Percentiles rank a stretch among this genome's conserved stretches.
Evolutionary conservation across 2,888 invertebrate species (phyloP).

Genomic region (Aphodius sticticus): DNA sequence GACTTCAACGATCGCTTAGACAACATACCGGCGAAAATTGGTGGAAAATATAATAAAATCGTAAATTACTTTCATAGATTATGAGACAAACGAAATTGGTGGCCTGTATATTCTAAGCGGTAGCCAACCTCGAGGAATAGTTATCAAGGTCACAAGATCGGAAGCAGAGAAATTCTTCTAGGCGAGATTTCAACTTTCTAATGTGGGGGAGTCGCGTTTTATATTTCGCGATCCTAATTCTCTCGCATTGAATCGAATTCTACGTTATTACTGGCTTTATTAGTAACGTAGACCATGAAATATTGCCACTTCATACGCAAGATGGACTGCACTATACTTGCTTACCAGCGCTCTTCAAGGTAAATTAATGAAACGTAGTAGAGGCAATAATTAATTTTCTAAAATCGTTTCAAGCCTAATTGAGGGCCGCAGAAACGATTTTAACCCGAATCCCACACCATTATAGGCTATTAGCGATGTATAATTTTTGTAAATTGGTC

Average conservation of each 20-base stretch:
- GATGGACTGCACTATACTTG: background rate
- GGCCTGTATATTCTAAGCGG: background rate
- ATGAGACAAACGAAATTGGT: too few relatives aligned
- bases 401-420: background rate
- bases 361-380: background rate
- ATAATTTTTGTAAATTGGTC: background rate
- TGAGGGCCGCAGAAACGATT: background rate
- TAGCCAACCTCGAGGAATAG: constrained; percentile 28
- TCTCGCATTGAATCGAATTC: constrained; percentile 19
- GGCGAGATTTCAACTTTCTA: constrained; percentile 41
- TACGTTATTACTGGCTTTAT: background rate
- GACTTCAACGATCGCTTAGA: too few relatives aligned
- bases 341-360: background rate
- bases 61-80: too few relatives aligned
- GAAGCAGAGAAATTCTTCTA: constrained; percentile 41
- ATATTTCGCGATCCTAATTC: constrained; percentile 17
- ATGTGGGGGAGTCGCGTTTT: constrained; percentile 40
- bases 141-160: constrained; percentile 45
- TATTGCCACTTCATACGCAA: constrained; percentile 7
- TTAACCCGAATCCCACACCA: background rate
- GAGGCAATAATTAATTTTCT: background rate
- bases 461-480: background rate
- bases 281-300: background rate
- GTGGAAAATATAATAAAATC: too few relatives aligned
- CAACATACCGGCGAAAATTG: too few relatives aligned